Conservation (phyloP, 1,140 invertebrate species). For the Dermatophagoides farinae region DNA sequence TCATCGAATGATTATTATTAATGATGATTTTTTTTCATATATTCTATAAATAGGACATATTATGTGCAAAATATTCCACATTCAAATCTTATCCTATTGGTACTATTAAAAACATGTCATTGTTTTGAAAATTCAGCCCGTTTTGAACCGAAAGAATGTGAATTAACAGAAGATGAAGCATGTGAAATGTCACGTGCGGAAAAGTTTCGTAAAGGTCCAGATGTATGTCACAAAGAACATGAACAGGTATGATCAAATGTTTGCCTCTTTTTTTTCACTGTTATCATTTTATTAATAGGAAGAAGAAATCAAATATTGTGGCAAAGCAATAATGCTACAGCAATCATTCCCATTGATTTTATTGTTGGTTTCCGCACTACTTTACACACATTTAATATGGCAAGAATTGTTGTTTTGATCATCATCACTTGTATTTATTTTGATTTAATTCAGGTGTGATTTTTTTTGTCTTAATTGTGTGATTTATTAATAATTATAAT, state of each 20-base stretch:
- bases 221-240: conserved; percentile 58
- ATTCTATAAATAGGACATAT: conserved; percentile 45
- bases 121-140: conserved; percentile 60
- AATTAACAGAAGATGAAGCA: conserved; percentile 23
- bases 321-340: conserved; percentile 19
- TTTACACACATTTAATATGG: background rate
- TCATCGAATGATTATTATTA: conserved; percentile 52
- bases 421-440: background rate
- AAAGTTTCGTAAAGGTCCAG: conserved; percentile 43
- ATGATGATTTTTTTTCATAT: conserved; percentile 5
- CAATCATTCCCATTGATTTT: background rate
- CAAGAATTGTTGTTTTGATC: background rate
- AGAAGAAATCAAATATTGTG: conserved; percentile 49
- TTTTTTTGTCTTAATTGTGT: background rate
- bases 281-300: conserved; percentile 28
- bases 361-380: background rate
- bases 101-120: conserved; percentile 67
- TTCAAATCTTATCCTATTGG: conserved; percentile 68
- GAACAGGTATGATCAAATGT: conserved; percentile 38
- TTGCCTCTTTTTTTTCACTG: background rate
- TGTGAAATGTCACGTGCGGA: conserved; percentile 25
- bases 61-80: conserved; percentile 77
- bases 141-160: conserved; percentile 48
- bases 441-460: background rate
- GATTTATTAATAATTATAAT: too few species aligned